These are phyloP conservation scores for Actenoides lindsayi DNA, from an alignment of 2,113 vertebrate species.

Conservation along the genomic window DNA sequence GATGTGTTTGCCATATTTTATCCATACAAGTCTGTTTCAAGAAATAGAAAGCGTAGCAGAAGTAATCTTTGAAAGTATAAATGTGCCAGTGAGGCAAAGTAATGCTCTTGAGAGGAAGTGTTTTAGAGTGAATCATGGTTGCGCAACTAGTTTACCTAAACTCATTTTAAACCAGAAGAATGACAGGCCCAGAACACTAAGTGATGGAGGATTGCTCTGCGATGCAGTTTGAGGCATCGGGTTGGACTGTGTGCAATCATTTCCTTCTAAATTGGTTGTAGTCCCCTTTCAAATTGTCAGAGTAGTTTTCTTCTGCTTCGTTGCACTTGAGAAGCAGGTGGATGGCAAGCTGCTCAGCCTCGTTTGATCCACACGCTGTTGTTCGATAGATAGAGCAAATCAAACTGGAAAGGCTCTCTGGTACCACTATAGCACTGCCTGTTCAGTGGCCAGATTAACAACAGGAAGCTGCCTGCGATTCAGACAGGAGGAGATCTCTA, in stretches of 20 bases:
- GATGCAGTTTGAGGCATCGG: not conserved
- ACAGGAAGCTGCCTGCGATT: not conserved
- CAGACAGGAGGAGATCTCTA: not conserved
- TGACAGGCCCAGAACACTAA: slow-evolving; percentile 51
- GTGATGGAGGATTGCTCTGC: slow-evolving; percentile 40
- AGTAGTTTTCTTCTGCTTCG: slow-evolving; percentile 65
- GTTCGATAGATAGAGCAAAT: slow-evolving; percentile 54
- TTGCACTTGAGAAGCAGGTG: slow-evolving; percentile 69
- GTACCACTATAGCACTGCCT: not conserved
- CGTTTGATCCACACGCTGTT: slow-evolving; percentile 19
- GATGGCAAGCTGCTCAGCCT: slow-evolving; percentile 49
- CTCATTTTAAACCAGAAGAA: slow-evolving; percentile 36
- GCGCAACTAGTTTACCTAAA: slow-evolving; percentile 49
- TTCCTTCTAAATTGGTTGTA: slow-evolving; percentile 65
- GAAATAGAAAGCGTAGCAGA: not conserved
- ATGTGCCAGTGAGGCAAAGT: not conserved
- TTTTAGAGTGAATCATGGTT: slow-evolving; percentile 13
- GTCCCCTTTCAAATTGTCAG: slow-evolving; percentile 72
- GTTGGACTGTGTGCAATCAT: slow-evolving; percentile 50
- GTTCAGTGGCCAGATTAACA: not conserved
- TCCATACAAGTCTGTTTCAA: not conserved
- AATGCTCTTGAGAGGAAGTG: not conserved
- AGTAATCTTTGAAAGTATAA: not conserved
- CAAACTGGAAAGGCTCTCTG: slow-evolving; percentile 46
- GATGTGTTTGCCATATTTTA: not conserved